These are phyloP conservation scores for Paramisgurnus dabryanus DNA, from an alignment of 2,113 vertebrate genomes.

Conservation along the genomic window DNA sequence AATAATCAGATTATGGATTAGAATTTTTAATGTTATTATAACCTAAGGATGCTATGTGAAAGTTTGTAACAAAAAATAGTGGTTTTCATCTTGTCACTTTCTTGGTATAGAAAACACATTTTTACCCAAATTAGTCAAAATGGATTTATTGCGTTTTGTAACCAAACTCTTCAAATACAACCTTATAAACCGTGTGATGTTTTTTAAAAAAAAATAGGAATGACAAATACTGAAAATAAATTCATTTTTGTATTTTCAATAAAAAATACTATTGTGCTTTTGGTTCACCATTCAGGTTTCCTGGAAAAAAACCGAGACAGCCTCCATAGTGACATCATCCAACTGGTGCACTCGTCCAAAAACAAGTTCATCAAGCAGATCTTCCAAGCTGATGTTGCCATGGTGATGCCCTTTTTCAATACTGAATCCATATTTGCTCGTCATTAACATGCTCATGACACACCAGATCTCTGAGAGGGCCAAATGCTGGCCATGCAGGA, in stretches of 20 bases:
- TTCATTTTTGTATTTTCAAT: not conserved
- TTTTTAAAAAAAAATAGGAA: too few species aligned
- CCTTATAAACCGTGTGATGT: too few species aligned
- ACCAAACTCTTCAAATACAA: too few species aligned
- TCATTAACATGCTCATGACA: slow-evolving; percentile 35
- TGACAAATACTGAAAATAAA: not conserved
- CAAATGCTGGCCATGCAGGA: slow-evolving; percentile 13
- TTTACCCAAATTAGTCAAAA: too few species aligned
- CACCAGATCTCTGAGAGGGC: not conserved
- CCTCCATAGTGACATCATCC: slow-evolving; percentile 96
- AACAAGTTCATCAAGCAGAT: slow-evolving; percentile 99
- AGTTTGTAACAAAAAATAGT: too few species aligned
- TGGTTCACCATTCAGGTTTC: slow-evolving; percentile 78
- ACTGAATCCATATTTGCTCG: slow-evolving; percentile 42
- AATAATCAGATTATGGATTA: too few species aligned
- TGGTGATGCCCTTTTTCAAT: slow-evolving; percentile 79
- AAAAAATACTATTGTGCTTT: not conserved
- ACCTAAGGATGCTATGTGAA: too few species aligned
- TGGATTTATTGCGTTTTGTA: too few species aligned
- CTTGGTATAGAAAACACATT: too few species aligned
- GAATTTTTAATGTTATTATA: too few species aligned
- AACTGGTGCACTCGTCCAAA: slow-evolving; percentile 94
- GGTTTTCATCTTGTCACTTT: too few species aligned
- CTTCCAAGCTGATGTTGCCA: slow-evolving; percentile 97
- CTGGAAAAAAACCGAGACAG: slow-evolving; percentile 98